Conservation (phyloP, 2,113 vertebrate species). For the Tiliqua scincoides region DNA sequence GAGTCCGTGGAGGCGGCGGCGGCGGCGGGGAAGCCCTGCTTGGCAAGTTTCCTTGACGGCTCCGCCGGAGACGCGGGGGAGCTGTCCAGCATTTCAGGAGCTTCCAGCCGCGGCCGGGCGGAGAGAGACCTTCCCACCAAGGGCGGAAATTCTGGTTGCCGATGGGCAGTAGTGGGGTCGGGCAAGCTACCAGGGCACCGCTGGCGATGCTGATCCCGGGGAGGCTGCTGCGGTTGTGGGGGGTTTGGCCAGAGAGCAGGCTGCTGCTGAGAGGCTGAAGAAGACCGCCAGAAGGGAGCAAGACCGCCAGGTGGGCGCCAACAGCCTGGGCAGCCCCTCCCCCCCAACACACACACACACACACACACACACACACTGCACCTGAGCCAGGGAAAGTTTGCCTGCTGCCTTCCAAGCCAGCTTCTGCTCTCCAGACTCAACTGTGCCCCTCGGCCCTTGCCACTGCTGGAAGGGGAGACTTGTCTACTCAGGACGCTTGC, state of each 20-base stretch:
- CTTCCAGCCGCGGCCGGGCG: not conserved
- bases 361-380: not conserved
- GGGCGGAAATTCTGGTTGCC: not conserved
- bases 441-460: not conserved
- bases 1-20: not conserved
- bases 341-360: slow-evolving; percentile 29
- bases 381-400: slow-evolving; percentile 18
- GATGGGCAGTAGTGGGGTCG: slow-evolving; percentile 23
- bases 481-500: slow-evolving; percentile 25
- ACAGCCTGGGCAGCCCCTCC: not conserved
- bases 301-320: not conserved
- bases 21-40: slow-evolving; percentile 2
- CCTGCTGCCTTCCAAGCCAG: not conserved
- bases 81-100: slow-evolving; percentile 11
- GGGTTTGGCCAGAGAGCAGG: not conserved
- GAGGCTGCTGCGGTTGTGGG: not conserved
- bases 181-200: not conserved
- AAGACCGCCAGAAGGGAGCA: slow-evolving; percentile 4
- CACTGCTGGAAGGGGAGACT: slow-evolving; percentile 15
- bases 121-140: not conserved
- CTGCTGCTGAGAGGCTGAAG: slow-evolving; percentile 38
- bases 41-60: slow-evolving; percentile 51
- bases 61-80: not conserved
- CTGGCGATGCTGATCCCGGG: slow-evolving; percentile 5
- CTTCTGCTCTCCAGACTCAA: not conserved